Evolutionary conservation across 2,888 invertebrate genomes (phyloP).

Genomic region (Drosophila ustulata): DNA sequence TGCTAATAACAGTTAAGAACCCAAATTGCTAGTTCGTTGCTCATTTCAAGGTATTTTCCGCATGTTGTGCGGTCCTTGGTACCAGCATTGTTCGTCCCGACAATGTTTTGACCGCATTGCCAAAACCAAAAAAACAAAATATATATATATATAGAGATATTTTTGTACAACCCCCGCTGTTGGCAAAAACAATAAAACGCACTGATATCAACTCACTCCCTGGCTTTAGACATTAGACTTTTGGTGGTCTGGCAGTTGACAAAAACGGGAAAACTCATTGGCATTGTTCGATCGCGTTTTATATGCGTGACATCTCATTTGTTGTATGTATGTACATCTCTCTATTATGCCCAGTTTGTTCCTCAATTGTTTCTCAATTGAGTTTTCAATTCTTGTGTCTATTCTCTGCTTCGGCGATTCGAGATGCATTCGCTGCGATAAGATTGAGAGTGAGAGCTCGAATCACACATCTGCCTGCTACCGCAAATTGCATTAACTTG

Average conservation of each 20-base stretch:
- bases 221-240: not conserved
- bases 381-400: conserved; percentile 38
- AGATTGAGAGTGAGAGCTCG: conserved; percentile 26
- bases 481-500: conserved; percentile 70
- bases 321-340: conserved; percentile 49
- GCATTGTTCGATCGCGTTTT: conserved; percentile 54
- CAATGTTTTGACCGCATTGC: conserved; percentile 84
- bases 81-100: conserved; percentile 71
- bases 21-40: conserved; percentile 58
- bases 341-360: conserved; percentile 58
- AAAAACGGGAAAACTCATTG: conserved; percentile 13
- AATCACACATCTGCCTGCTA: conserved; percentile 57
- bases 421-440: conserved; percentile 59
- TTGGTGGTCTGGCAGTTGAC: conserved; percentile 22
- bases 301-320: conserved; percentile 74
- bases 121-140: conserved; percentile 83
- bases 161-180: conserved; percentile 44
- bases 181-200: conserved; percentile 35
- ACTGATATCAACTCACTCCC: conserved; percentile 25
- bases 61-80: conserved; percentile 69
- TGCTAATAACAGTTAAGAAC: conserved; percentile 79
- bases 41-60: conserved; percentile 71
- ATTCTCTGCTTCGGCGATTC: conserved; percentile 49
- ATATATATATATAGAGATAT: conserved; percentile 35
- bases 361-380: conserved; percentile 72